A percentile compares a stretch with the other conserved stretches of the same genome.
phyloP scores from a whole-genome alignment of 2,888 invertebrate genomes.

The Epirrhoe alternata region DNA sequence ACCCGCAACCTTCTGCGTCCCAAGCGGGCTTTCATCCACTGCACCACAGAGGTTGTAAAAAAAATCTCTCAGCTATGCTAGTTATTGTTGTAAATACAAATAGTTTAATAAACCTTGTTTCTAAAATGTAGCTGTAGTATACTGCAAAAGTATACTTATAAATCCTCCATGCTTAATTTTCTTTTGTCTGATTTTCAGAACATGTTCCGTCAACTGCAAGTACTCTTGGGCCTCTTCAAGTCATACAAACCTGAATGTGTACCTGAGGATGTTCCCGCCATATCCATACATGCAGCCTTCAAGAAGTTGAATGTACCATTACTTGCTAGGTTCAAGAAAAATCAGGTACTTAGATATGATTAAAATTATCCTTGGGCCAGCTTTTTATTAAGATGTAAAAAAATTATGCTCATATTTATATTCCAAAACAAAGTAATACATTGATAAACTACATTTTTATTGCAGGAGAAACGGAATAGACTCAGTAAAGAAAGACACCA shows the following conservation, averaged over 20 bases:
- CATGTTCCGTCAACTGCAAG: conserved; percentile 69
- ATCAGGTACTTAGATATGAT: conserved; percentile 65
- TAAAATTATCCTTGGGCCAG: too few species aligned
- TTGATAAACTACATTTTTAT: background rate
- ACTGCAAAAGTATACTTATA: too few species aligned
- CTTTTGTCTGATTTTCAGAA: conserved; percentile 58
- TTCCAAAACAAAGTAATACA: too few species aligned
- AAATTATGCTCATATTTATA: too few species aligned
- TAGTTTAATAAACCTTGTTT: too few species aligned
- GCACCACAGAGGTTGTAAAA: too few species aligned
- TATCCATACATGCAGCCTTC: conserved; percentile 73
- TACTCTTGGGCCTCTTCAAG: conserved; percentile 75
- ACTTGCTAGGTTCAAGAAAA: conserved; percentile 63
- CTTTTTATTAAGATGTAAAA: too few species aligned
- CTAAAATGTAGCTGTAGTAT: too few species aligned
- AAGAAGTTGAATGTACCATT: conserved; percentile 67
- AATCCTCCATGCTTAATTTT: background rate
- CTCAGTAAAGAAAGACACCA: conserved; percentile 54
- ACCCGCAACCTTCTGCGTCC: too few species aligned
- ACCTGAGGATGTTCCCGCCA: conserved; percentile 75
- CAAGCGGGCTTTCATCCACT: too few species aligned
- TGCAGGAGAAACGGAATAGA: conserved; percentile 60
- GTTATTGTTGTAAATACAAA: too few species aligned
- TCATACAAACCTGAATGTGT: conserved; percentile 80
- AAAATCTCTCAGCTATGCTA: too few species aligned